Evolutionary conservation across 2,113 vertebrate genomes (phyloP).

Genomic region (Hystrix cristata): DNA sequence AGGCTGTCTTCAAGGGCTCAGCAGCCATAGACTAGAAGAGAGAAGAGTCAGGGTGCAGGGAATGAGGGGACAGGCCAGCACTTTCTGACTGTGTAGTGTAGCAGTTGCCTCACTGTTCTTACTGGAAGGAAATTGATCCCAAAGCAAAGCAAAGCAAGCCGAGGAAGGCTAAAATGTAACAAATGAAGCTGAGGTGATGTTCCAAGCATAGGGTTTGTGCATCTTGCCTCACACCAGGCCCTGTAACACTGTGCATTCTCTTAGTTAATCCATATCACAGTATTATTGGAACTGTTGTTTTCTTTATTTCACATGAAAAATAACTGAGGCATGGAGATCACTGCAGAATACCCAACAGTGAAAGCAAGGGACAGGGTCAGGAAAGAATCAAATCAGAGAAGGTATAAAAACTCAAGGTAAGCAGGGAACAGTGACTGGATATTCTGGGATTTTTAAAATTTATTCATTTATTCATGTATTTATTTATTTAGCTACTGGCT

Average conservation of each 20-base stretch:
- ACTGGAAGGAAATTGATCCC: neutral
- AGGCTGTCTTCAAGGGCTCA: neutral
- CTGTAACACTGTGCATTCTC: neutral
- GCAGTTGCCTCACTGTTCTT: neutral
- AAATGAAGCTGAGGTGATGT: neutral
- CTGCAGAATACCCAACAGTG: neutral
- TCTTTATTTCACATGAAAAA: constrained; percentile 14
- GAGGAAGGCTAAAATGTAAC: neutral
- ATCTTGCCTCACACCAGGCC: neutral
- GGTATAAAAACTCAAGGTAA: neutral
- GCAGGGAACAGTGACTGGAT: neutral
- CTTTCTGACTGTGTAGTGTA: neutral
- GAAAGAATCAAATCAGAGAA: neutral
- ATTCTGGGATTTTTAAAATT: neutral
- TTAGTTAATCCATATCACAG: neutral
- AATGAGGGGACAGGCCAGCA: neutral
- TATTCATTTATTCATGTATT: neutral
- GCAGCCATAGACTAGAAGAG: neutral
- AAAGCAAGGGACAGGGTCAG: neutral
- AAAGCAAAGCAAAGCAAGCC: neutral
- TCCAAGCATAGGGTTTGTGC: neutral
- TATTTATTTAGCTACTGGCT: neutral
- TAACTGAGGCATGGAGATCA: neutral
- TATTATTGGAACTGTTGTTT: neutral
- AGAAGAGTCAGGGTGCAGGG: neutral